A percentile compares a stretch with the other conserved stretches of the same genome.
These are phyloP conservation scores for Ochotona curzoniae DNA, from an alignment of 2,113 vertebrate species.

Conservation along the genomic window DNA sequence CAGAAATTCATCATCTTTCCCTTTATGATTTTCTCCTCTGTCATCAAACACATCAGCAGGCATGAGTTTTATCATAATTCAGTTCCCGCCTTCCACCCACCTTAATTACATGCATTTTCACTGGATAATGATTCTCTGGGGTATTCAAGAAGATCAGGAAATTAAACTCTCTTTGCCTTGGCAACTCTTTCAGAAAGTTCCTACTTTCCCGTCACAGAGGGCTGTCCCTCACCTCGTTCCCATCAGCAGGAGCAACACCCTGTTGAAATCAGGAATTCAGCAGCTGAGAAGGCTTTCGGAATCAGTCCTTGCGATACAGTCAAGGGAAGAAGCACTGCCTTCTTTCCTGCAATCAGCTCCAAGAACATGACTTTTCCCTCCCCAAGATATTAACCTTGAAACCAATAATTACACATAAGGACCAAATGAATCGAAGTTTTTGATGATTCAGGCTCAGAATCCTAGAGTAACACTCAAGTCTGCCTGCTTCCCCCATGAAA, in stretches of 20 bases:
- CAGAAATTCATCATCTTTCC: conserved; percentile 83
- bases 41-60: conserved; percentile 85
- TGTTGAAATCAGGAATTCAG: background rate
- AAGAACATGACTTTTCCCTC: background rate
- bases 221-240: background rate
- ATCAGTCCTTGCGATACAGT: background rate
- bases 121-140: conserved; percentile 74
- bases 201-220: background rate
- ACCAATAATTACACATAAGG: background rate
- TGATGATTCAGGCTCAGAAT: background rate
- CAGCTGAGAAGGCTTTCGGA: background rate
- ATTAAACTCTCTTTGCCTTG: conserved; percentile 77
- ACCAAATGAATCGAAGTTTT: background rate
- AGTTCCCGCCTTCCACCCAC: conserved; percentile 81
- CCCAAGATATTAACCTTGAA: background rate
- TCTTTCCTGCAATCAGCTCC: background rate
- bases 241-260: background rate
- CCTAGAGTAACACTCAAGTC: background rate
- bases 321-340: background rate
- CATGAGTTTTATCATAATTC: conserved; percentile 82
- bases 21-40: conserved; percentile 82
- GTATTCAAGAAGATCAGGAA: conserved; percentile 58
- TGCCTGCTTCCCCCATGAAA: background rate
- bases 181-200: conserved; percentile 40
- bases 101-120: conserved; percentile 82